Evolutionary conservation across 2,113 vertebrate species (phyloP).

Genomic region (Collichthys lucidus): DNA sequence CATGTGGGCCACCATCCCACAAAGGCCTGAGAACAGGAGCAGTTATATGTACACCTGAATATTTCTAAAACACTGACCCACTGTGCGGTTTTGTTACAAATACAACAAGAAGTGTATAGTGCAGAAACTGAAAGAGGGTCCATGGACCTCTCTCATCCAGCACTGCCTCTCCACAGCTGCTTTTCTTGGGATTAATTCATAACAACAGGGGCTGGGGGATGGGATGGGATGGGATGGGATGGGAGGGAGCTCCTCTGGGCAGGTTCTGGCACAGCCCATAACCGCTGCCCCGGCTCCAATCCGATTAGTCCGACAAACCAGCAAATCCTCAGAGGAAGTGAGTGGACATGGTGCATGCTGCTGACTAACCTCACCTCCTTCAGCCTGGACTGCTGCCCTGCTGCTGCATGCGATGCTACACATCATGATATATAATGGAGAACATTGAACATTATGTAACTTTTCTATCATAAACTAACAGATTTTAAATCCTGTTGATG

Average conservation of each 20-base stretch:
- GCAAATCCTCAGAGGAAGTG: constrained; percentile 76
- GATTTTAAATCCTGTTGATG: too few relatives aligned
- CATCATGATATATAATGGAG: not conserved
- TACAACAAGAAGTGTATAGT: too few relatives aligned
- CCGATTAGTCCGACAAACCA: constrained; percentile 81
- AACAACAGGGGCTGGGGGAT: constrained; percentile 57
- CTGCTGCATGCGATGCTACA: constrained; percentile 9
- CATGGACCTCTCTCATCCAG: constrained; percentile 34
- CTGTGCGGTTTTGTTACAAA: too few relatives aligned
- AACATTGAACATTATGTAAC: too few relatives aligned
- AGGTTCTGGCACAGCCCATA: constrained; percentile 74
- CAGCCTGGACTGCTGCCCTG: constrained; percentile 50
- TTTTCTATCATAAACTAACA: too few relatives aligned
- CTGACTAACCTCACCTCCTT: constrained; percentile 5
- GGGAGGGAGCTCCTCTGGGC: constrained; percentile 63
- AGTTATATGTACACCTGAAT: not conserved
- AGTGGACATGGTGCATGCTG: constrained; percentile 42
- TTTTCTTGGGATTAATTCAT: constrained; percentile 75
- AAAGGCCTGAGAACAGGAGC: constrained; percentile 85
- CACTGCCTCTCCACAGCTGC: constrained; percentile 54
- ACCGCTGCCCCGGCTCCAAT: constrained; percentile 75
- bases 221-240: constrained; percentile 17
- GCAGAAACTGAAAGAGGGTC: too few relatives aligned
- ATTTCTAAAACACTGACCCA: not conserved
- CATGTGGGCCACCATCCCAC: constrained; percentile 98